phyloP scores from a whole-genome alignment of 2,797 vertebrate genomes.

The Neoniphon sammara region DNA sequence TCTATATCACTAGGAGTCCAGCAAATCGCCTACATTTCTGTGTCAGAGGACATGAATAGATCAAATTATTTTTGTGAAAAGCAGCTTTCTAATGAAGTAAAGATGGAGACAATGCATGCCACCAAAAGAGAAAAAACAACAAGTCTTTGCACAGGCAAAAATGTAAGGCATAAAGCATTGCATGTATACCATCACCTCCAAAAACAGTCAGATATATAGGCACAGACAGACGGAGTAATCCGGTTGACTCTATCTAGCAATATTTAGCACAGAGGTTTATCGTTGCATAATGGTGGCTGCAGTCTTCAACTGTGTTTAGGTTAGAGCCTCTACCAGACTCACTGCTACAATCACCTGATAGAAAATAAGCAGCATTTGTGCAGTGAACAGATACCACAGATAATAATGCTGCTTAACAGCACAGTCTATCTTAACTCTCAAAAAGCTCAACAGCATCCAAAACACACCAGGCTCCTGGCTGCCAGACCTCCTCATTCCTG shows the following conservation, averaged over 20 bases:
- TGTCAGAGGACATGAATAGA: background rate
- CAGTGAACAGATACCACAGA: slow-evolving; percentile 33
- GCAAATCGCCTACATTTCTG: background rate
- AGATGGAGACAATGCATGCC: background rate
- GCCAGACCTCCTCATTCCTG: background rate
- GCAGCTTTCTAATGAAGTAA: background rate
- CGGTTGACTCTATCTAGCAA: slow-evolving; percentile 12
- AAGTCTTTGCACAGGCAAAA: too few relatives aligned
- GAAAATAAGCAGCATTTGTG: slow-evolving; percentile 49
- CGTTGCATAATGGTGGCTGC: slow-evolving; percentile 19
- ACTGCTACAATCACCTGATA: slow-evolving; percentile 19
- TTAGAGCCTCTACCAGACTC: slow-evolving; percentile 43
- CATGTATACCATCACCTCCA: background rate
- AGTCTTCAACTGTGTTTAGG: slow-evolving; percentile 23
- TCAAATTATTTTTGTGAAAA: background rate
- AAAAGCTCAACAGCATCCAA: background rate
- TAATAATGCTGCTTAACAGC: background rate
- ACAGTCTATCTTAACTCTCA: slow-evolving; percentile 23
- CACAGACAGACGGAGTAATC: slow-evolving; percentile 11
- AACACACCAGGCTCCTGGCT: background rate
- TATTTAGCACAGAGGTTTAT: slow-evolving; percentile 29
- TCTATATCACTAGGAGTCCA: background rate
- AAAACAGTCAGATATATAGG: background rate
- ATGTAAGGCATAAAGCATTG: background rate
- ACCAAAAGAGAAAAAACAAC: background rate